These are phyloP conservation scores for Brachylomia viminalis DNA, from an alignment of 2,888 invertebrate genomes.

Conservation along the genomic window DNA sequence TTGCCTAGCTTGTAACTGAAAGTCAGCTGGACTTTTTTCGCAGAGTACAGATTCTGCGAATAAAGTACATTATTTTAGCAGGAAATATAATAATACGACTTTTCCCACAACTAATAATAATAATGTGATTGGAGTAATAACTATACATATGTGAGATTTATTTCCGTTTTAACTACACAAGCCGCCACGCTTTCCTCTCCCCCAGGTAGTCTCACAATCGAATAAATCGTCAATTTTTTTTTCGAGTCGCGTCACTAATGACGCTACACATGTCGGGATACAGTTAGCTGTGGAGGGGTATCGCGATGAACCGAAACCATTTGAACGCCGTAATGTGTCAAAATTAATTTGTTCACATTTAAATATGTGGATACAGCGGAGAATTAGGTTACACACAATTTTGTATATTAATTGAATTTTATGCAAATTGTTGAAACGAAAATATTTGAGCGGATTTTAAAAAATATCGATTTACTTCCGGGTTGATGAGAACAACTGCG, in stretches of 20 bases:
- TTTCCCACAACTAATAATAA: background rate
- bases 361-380: constrained; percentile 45
- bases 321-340: constrained; percentile 52
- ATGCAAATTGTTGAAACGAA: constrained; percentile 46
- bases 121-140: background rate
- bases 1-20: background rate
- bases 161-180: background rate
- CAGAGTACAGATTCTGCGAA: background rate
- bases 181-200: rapidly evolving
- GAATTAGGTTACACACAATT: constrained; percentile 52
- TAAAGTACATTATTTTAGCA: background rate
- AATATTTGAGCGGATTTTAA: constrained; percentile 25
- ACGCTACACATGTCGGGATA: constrained; percentile 33
- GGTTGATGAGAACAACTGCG: background rate
- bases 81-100: background rate
- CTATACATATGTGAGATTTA: background rate
- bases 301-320: constrained; percentile 58
- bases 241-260: constrained; percentile 44
- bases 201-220: background rate
- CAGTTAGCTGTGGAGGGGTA: constrained; percentile 51
- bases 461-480: constrained; percentile 32
- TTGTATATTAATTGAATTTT: constrained; percentile 62
- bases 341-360: constrained; percentile 66
- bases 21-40: background rate
- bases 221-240: constrained; percentile 26